phyloP scores from a whole-genome alignment of 2,797 vertebrate species.

The Vipera latastei region DNA sequence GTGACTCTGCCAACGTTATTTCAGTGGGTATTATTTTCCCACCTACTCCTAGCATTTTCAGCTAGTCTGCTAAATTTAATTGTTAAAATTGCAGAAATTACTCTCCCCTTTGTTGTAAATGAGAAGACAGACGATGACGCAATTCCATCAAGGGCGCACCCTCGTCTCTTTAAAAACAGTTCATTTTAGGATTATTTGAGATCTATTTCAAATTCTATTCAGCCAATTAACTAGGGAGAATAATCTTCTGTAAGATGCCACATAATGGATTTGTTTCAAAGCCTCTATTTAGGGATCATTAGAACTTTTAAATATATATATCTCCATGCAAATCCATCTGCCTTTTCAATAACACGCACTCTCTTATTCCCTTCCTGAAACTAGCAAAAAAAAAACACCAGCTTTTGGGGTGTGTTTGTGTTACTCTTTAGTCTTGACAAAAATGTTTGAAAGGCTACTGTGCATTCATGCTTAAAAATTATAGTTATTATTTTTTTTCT shows the following conservation, averaged over 20 bases:
- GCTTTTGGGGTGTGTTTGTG: too few species aligned
- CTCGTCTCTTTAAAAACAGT: constrained; percentile 16
- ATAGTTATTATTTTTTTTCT: constrained; percentile 36
- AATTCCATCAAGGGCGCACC: neutral
- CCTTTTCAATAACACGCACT: constrained; percentile 59
- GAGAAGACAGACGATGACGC: constrained; percentile 1
- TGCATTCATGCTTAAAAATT: constrained; percentile 32
- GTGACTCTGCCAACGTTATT: neutral
- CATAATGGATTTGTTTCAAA: constrained; percentile 61
- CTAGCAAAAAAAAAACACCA: constrained; percentile 49
- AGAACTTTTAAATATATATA: constrained; percentile 46
- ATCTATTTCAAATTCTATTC: constrained; percentile 55
- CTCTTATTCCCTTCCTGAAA: constrained; percentile 36
- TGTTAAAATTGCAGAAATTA: constrained; percentile 15
- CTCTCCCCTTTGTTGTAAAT: constrained; percentile 33
- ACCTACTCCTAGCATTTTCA: constrained; percentile 7
- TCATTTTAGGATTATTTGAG: constrained; percentile 49
- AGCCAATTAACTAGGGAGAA: constrained; percentile 47
- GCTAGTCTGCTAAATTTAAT: constrained; percentile 26
- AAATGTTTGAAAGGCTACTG: constrained; percentile 42
- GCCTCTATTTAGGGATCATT: constrained; percentile 50
- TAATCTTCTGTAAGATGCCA: constrained; percentile 61
- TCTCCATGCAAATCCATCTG: constrained; percentile 58
- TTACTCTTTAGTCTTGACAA: constrained; percentile 37
- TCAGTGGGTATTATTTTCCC: neutral